phyloP scores from a whole-genome alignment of 2,888 invertebrate species.

The Carcina quercana region DNA sequence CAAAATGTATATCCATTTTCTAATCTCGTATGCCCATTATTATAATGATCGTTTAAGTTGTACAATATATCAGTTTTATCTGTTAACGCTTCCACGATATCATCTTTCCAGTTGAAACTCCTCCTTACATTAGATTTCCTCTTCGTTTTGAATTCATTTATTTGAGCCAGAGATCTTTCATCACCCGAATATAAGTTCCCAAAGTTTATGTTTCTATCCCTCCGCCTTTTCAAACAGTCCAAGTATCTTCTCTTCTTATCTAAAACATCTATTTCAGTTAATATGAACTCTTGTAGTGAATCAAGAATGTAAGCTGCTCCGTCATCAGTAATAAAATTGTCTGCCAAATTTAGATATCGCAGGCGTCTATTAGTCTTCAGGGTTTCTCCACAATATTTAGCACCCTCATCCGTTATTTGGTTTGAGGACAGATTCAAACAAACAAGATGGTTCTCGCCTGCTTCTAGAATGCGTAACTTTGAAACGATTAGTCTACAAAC shows the following conservation, averaged over 20 bases:
- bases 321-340: conserved; percentile 37
- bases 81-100: conserved; percentile 26
- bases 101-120: too few relatives aligned
- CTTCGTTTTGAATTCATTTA: too few relatives aligned
- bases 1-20: conserved; percentile 24
- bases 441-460: conserved; percentile 29
- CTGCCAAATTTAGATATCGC: conserved; percentile 46
- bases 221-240: conserved; percentile 20
- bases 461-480: conserved; percentile 22
- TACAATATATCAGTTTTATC: conserved; percentile 22
- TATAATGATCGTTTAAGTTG: conserved; percentile 41
- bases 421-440: conserved; percentile 46
- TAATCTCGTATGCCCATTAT: conserved; percentile 12
- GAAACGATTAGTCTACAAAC: conserved; percentile 29
- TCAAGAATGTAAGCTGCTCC: conserved; percentile 35
- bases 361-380: conserved; percentile 45
- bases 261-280: conserved; percentile 30
- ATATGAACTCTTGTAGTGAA: conserved; percentile 32
- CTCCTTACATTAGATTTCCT: too few relatives aligned
- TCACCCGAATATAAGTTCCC: too few relatives aligned
- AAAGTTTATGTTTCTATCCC: too few relatives aligned
- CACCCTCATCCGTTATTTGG: conserved; percentile 44
- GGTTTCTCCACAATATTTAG: conserved; percentile 32
- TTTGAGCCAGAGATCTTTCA: too few relatives aligned
- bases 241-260: conserved; percentile 18